Base-by-base conservation (phyloP, 2,888 invertebrate species). In the Stenolophus ochropezus region DNA sequence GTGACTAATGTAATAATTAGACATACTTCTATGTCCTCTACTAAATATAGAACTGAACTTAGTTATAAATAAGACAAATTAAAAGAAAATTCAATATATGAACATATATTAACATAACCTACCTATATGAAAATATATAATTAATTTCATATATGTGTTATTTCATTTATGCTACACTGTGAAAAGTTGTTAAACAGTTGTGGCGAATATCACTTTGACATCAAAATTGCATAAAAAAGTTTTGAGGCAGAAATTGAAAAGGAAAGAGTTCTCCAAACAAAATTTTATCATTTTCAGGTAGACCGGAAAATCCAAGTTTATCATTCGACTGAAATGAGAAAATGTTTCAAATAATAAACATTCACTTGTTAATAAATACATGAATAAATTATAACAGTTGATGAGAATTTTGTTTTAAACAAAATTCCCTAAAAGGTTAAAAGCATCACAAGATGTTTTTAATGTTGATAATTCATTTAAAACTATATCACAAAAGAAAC, bases 161-260 rank as follows among this genome's bases (percentile, higher is more conserved):
- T n/a, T n/a, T n/a, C n/a, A n/a, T n/a, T n/a, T n/a, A n/a, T n/a
- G n/a, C 11, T 42, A 42, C 11, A 8, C 8, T 42, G 33, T 42
- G 6, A 8, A 8, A 42, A 18, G 8, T 20, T 5, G 6, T 1
- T 11, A 21, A 21, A 21, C 5, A 56, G 20, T 11, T 56, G 3
- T 56, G 21, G 20, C 8, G 21, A 20, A 21, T 56, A 20, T 56
- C 21, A 56, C 11, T 33, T 69, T 16, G 27, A 47, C 69, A 11
- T 69, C 27, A 27, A 25, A 69, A 16, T 33, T 69, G 14, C 69
- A 69, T 69, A 69, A 69, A 69, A 69, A 69, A 69, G 69, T 47
- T 42, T 69, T 69, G 11, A 69, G 47, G 33, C 33, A 65, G 21
- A 69, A 69, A 42, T 69, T 33, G 47, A 42, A 69, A 69, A 69